Percentiles rank a stretch among this genome's conserved stretches.
Evolutionary conservation across 2,113 vertebrate species (phyloP).

Genomic region (Syngnathoides biaculeatus): DNA sequence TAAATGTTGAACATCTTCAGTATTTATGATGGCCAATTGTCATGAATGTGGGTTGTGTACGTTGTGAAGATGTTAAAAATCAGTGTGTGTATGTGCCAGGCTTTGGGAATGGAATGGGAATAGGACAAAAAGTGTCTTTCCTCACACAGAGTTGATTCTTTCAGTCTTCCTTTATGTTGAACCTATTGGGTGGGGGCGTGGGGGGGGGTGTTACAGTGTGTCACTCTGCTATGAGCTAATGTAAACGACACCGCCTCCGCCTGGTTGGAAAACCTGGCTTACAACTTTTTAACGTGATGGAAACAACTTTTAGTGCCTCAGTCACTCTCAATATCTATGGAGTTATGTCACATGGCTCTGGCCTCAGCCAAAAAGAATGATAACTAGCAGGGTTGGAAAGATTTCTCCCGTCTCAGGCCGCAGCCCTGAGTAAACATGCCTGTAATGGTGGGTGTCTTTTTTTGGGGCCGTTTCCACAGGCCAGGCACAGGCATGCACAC

Average conservation of each 20-base stretch:
- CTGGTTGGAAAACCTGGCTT: constrained; percentile 3
- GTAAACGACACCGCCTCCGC: neutral
- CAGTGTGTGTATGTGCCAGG: neutral
- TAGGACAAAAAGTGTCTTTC: neutral
- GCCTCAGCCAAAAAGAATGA: constrained; percentile 72
- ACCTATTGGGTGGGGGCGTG: too few relatives aligned
- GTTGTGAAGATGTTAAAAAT: too few relatives aligned
- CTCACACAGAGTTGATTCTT: neutral
- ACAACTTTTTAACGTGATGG: constrained; percentile 4
- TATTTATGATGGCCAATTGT: too few relatives aligned
- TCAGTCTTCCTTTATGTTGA: neutral
- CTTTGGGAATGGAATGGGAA: neutral
- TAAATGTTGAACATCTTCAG: neutral
- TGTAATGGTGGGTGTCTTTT: constrained; percentile 69
- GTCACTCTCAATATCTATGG: constrained; percentile 31
- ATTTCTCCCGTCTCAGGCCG: constrained; percentile 63
- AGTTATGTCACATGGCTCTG: constrained; percentile 64
- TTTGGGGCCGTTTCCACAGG: constrained; percentile 60
- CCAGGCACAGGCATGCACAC: constrained; percentile 68
- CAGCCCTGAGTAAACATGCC: constrained; percentile 75
- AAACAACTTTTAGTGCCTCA: constrained; percentile 37
- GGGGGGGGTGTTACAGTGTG: neutral
- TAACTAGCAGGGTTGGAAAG: constrained; percentile 72
- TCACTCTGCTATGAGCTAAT: neutral
- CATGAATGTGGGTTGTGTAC: neutral